These are phyloP conservation scores for Pterophyllum scalare DNA, from an alignment of 2,113 vertebrate genomes.

Conservation along the genomic window DNA sequence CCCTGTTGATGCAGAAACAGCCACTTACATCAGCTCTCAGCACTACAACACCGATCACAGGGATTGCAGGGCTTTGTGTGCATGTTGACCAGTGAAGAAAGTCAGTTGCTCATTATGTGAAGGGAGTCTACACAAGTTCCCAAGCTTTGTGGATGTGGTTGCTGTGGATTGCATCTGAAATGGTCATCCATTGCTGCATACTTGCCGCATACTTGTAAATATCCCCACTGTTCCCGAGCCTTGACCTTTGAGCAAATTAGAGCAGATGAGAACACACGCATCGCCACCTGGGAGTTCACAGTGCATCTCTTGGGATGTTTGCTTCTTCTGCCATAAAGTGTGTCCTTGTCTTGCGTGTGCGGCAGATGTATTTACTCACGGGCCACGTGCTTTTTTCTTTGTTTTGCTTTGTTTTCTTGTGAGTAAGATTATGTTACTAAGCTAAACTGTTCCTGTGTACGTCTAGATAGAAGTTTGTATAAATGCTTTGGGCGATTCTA, in stretches of 20 bases:
- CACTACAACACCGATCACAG: not conserved
- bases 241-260: conserved; percentile 61
- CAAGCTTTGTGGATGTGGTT: conserved; percentile 5
- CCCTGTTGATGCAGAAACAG: conserved; percentile 63
- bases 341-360: not conserved
- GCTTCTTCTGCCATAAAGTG: conserved; percentile 20
- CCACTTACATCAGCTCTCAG: not conserved
- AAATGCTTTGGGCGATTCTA: not conserved
- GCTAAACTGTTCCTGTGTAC: not conserved
- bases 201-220: conserved; percentile 45
- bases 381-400: not conserved
- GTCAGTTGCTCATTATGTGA: not conserved
- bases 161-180: conserved; percentile 3
- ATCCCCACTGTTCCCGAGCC: conserved; percentile 50
- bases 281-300: conserved; percentile 25
- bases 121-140: not conserved
- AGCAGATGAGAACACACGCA: conserved; percentile 64
- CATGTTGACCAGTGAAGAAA: not conserved
- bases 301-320: not conserved
- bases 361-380: not conserved
- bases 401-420: not conserved
- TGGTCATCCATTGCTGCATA: not conserved
- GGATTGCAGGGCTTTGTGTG: not conserved
- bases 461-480: not conserved
- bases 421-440: not conserved